Evolutionary conservation across 1,140 invertebrate species (phyloP), one percentile per base, ranked within the genome.

Genomic region (Ptiloglossa arizonensis): DNA sequence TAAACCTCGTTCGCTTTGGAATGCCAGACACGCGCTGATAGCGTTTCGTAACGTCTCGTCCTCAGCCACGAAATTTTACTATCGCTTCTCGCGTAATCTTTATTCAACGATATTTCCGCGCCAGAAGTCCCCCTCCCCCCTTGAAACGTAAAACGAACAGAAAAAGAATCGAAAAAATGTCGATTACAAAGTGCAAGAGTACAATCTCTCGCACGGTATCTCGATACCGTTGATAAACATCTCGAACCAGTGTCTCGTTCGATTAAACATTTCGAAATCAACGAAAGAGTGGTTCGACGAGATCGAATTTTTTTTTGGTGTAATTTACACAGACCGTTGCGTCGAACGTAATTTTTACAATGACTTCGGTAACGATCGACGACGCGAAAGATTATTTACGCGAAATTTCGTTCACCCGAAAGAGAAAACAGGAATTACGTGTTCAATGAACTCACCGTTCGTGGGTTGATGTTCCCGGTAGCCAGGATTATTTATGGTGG

Each of bases 401-500:
- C 5, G 5, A 8, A 46, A 35, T 9, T 72, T 64, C 22, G n/a
- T 29, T 13, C 9, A 6, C 0, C 24, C 5, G 0, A 1, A n/a
- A 1, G 1, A 17, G 17, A 15, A 9, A 50, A 54, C 5, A 27
- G 13, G 35, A 46, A 32, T 50, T 1, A 29, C 6, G 17, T 29
- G 5, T 64, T 29, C 24, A 19, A 32, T 6, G 50, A 41, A 41
- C 80, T 93, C 93, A 95, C 95, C 95, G 85, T 94, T 94, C 70
- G 90, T 93, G 82, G 94, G 93, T 79, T 87, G 89, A 69, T 94
- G 94, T 81, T 97, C 96, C 89, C 96, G 94, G 89, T 96, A 97
- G 22, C 96, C 96, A 9, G 96, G 96, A 93, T 97, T 97, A 85
- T 96, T 96, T 86, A 96, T 96, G 2, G 96, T 97, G 19, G 95